A percentile compares a stretch with the other conserved stretches of the same genome.
phyloP scores from a whole-genome alignment of 2,888 invertebrate species.

The Nephrotoma guestfalica region DNA sequence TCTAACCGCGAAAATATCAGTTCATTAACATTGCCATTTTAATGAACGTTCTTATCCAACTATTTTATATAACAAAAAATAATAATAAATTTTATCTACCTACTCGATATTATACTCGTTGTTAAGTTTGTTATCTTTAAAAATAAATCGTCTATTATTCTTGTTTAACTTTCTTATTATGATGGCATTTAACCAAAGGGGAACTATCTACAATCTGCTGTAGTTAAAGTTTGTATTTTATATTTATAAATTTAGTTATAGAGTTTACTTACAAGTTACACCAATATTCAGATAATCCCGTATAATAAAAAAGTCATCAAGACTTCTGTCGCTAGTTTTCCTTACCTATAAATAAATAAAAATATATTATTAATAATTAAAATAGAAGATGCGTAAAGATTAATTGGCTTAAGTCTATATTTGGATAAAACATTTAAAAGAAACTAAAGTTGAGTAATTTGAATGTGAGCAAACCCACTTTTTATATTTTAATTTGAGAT shows the following conservation, averaged over 20 bases:
- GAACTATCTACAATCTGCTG: not conserved
- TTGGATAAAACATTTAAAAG: too few relatives aligned
- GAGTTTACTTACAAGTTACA: not conserved
- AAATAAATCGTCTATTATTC: not conserved
- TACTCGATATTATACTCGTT: not conserved
- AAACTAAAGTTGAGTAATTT: too few relatives aligned
- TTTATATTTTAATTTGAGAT: too few relatives aligned
- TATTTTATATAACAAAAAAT: not conserved
- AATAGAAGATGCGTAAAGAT: not conserved
- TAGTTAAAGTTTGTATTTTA: not conserved
- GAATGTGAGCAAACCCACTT: too few relatives aligned
- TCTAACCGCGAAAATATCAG: not conserved
- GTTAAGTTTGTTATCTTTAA: not conserved
- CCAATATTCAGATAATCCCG: not conserved
- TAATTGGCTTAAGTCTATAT: not conserved
- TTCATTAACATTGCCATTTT: not conserved
- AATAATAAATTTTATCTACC: not conserved
- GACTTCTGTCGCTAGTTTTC: not conserved
- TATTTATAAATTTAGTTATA: not conserved
- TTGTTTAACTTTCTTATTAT: not conserved
- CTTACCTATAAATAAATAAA: not conserved
- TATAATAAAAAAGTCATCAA: not conserved
- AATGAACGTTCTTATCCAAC: not conserved
- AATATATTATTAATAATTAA: not conserved
- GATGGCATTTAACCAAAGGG: not conserved